A percentile compares a stretch with the other conserved stretches of the same genome.
Conservation (phyloP, 1,140 invertebrate genomes). For the Mercenaria mercenaria region DNA sequence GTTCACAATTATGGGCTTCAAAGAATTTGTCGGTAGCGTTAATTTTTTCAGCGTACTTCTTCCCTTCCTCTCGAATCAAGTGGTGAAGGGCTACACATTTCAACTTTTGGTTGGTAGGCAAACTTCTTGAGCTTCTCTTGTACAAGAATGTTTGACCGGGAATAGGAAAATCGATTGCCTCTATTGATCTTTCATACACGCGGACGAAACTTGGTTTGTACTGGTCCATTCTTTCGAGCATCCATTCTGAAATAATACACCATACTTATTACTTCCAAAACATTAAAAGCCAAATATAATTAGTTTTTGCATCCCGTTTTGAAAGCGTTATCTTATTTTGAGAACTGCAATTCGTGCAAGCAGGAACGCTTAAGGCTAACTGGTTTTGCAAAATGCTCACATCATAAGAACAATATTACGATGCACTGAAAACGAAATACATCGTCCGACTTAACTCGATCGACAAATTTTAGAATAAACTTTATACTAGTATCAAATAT, state of each 20-base stretch:
- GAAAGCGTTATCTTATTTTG: too few relatives aligned
- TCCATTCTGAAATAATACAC: slow-evolving; percentile 63
- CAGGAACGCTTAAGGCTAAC: not conserved
- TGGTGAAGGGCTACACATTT: slow-evolving; percentile 73
- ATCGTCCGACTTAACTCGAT: too few relatives aligned
- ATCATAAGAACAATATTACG: too few relatives aligned
- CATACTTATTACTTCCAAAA: not conserved
- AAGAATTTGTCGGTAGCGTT: slow-evolving; percentile 68
- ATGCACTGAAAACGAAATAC: too few relatives aligned
- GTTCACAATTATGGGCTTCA: not conserved
- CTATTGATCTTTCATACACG: slow-evolving; percentile 75
- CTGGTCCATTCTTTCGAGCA: slow-evolving; percentile 66
- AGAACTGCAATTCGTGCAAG: not conserved
- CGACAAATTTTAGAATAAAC: too few relatives aligned
- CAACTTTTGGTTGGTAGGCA: slow-evolving; percentile 53
- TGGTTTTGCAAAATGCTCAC: not conserved
- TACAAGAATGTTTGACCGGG: slow-evolving; percentile 66
- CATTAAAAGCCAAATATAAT: too few relatives aligned
- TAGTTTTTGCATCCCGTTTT: too few relatives aligned
- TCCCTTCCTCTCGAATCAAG: slow-evolving; percentile 71
- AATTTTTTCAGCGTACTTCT: slow-evolving; percentile 72
- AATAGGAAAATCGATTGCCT: slow-evolving; percentile 72
- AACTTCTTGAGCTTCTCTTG: slow-evolving; percentile 47
- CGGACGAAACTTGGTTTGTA: slow-evolving; percentile 73
- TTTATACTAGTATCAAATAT: too few relatives aligned